Evolutionary conservation across 1,140 invertebrate species (phyloP).

Genomic region (Heliconius melpomene): DNA sequence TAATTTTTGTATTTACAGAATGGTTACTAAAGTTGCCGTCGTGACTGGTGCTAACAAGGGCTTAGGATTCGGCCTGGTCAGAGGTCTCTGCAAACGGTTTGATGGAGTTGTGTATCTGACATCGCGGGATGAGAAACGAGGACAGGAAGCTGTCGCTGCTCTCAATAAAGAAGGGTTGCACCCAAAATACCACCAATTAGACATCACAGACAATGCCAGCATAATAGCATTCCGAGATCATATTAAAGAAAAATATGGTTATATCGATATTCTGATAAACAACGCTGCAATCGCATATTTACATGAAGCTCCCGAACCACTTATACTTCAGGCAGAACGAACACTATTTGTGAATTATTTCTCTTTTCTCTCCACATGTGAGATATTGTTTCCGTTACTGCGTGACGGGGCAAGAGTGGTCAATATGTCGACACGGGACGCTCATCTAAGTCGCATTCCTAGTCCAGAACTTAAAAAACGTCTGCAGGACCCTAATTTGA

Average conservation of each 20-base stretch:
- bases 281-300: slow-evolving; percentile 92
- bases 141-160: slow-evolving; percentile 81
- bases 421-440: slow-evolving; percentile 87
- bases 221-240: slow-evolving; percentile 83
- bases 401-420: slow-evolving; percentile 86
- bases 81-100: not conserved
- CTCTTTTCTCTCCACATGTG: slow-evolving; percentile 83
- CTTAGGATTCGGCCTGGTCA: not conserved
- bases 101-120: slow-evolving; percentile 82
- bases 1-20: not conserved
- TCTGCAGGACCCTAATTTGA: slow-evolving; percentile 81
- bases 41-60: not conserved
- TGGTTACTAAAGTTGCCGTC: not conserved
- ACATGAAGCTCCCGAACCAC: slow-evolving; percentile 82
- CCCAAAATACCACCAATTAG: slow-evolving; percentile 85
- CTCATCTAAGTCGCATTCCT: slow-evolving; percentile 83
- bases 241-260: slow-evolving; percentile 85
- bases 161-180: slow-evolving; percentile 75
- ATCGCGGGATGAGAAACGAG: slow-evolving; percentile 82
- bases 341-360: slow-evolving; percentile 88
- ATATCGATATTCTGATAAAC: slow-evolving; percentile 91
- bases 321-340: slow-evolving; percentile 85
- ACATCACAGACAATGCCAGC: slow-evolving; percentile 82
- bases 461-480: slow-evolving; percentile 78
- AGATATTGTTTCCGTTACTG: slow-evolving; percentile 86